Evolutionary conservation across 2,888 invertebrate genomes (phyloP), one percentile per base, ranked within the genome.

Genomic region (Fragum whitleyi): DNA sequence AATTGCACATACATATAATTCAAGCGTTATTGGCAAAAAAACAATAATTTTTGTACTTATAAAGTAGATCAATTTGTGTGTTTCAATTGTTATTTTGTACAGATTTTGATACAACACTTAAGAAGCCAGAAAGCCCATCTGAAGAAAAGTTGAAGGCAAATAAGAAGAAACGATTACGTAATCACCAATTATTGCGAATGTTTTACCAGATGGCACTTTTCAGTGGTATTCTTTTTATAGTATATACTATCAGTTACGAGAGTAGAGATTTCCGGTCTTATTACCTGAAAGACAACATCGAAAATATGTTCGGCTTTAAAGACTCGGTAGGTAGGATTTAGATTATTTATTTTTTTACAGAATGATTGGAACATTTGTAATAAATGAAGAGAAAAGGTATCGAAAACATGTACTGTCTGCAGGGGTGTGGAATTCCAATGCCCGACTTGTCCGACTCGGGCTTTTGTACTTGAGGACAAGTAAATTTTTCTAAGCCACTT

Each of bases 161-260:
- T 68, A 71, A 74, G 29, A 72, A 79, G 23, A 67, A 77, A 14
- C 69, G 84, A 3, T 77, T 85, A 16, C 76, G 83, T 26, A 77
- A 86, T 36, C 82, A 85, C 23, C 79, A 84, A 68, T 77, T 87
- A 0, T 26, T 85, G 57, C 77, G 74, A 62, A 84, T 85, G 21
- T 76, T 89, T 16, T 69, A 72, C 11, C 82, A 80, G 28, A 77
- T 89, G 23, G n/a, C 81, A 1, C 21, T 85, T 1, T 87, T 86
- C 68, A 78, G 79, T 16, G 78, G 83, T 9, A 71, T 86, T 19
- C 83, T 85, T 7, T 80, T 77, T 62, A 71, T 85, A 6, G 79
- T 87, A 0, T 89, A 84, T 70, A 86, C 81, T 19, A 86, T 87
- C 74, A 87, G 89, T 61, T 89, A 86, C 77, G 80, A 85, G 36